Evolutionary conservation across 23 tunicate species (phyloP).

Genomic region (Styela plicata): DNA sequence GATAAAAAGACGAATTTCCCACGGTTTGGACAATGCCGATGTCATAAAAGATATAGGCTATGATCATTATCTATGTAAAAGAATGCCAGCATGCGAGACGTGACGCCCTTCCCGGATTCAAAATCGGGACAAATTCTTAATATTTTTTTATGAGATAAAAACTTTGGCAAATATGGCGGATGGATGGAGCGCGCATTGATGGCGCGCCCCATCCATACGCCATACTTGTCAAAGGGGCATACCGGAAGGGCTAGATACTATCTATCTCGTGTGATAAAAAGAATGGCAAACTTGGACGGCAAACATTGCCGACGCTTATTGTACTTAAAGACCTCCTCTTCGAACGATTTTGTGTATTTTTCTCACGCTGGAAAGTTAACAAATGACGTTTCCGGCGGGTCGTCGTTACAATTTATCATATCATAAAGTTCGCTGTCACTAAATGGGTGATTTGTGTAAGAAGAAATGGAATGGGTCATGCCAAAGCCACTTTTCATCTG

Average conservation of each 20-base stretch:
- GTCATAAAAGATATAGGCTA: background rate
- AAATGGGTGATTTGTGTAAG: no score
- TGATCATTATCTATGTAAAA: background rate
- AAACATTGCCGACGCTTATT: background rate
- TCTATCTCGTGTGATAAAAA: background rate
- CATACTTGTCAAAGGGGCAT: background rate
- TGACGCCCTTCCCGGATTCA: background rate
- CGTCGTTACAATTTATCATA: background rate
- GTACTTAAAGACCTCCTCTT: background rate
- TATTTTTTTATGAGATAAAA: no score
- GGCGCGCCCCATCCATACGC: no score
- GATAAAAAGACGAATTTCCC: background rate
- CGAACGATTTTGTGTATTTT: background rate
- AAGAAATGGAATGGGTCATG: no score
- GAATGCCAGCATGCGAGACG: background rate
- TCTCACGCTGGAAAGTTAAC: background rate
- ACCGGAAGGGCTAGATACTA: background rate
- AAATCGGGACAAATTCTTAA: background rate
- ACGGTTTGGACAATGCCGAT: background rate
- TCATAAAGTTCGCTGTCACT: no score
- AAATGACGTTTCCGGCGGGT: background rate
- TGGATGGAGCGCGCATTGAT: background rate
- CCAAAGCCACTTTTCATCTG: no score
- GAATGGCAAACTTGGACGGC: background rate
- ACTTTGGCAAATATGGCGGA: background rate